Evolutionary conservation across 2,888 invertebrate species (phyloP), one percentile per base, ranked within the genome.

Genomic region (Hybos culiciformis): DNA sequence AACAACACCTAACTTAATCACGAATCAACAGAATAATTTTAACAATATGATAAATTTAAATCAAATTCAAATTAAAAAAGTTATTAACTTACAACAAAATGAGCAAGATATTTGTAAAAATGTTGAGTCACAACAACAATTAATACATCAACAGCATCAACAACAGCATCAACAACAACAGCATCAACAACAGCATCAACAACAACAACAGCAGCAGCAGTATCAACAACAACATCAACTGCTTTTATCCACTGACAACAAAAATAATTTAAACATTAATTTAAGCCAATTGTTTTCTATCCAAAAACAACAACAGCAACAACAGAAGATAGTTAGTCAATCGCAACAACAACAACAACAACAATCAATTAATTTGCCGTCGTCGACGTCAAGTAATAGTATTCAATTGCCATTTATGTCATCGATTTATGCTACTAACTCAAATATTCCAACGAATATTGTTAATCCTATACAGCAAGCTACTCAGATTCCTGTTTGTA

Each of bases 401-500:
- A 77, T 77, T 49, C 72, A 70, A 46, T 65, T 78, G 47, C 77
- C 77, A 7, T 74, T 74, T 53, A 74, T 77, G 14, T 66, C 66
- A 17, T 65, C 62, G 47, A 58, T 61, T 23, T 69, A 72, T 11
- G 74, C 75, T 47, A 75, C 74, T 56, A 73, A 74, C 53, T 68
- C 68, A 46, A 72, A 73, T 26, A 75, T 80, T 53, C 80, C 80
- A 15, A 80, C 79, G 11, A 81, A 80, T 59, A 76, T 81, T 41
- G 81, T 81, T 1, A 78, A 77, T 56, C 81, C 81, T 2, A 75
- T 79, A 42, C 72, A 72, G 37, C 73, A 73, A 66, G 67, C 40
- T 19, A 12, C 20, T 8, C 18, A 19, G 12, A 19, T 18, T 5
- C 48, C 46, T 3, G 58, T 67, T 9, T 68, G 68, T 62, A 69